Conservation (phyloP, 2,797 vertebrate genomes). For the Clarias fuscus region DNA sequence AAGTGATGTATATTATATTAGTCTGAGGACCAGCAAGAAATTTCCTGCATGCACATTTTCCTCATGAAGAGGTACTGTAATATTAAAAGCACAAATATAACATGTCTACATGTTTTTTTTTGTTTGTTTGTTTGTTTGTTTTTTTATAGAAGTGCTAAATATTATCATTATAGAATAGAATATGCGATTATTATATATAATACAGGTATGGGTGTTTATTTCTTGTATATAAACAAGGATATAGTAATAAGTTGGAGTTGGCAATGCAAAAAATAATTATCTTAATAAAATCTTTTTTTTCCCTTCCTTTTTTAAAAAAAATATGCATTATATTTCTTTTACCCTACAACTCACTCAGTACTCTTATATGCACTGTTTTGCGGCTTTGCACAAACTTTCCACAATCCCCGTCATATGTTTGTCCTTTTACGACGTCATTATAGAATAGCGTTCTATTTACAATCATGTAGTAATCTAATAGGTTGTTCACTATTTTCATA, state of each 20-base stretch:
- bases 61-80: conserved; percentile 16
- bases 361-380: conserved; percentile 24
- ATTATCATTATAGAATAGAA: conserved; percentile 29
- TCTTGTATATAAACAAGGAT: conserved; percentile 22
- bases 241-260: not conserved
- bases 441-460: not conserved
- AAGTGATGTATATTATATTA: not conserved
- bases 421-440: not conserved
- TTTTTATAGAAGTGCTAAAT: not conserved
- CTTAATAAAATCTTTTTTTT: not conserved
- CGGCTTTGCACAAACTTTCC: conserved; percentile 34
- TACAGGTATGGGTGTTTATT: not conserved
- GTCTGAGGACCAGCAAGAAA: not conserved
- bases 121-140: too few species aligned
- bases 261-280: not conserved
- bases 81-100: not conserved
- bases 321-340: not conserved
- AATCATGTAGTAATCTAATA: conserved; percentile 28
- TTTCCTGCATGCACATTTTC: not conserved
- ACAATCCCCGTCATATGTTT: not conserved
- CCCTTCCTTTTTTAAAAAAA: not conserved
- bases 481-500: not conserved
- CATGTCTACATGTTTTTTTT: not conserved
- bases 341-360: not conserved
- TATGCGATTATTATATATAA: conserved; percentile 28